A percentile compares a stretch with the other conserved stretches of the same genome.
Conservation (phyloP, 2,797 vertebrate species). For the Acipenser transmontanus region DNA sequence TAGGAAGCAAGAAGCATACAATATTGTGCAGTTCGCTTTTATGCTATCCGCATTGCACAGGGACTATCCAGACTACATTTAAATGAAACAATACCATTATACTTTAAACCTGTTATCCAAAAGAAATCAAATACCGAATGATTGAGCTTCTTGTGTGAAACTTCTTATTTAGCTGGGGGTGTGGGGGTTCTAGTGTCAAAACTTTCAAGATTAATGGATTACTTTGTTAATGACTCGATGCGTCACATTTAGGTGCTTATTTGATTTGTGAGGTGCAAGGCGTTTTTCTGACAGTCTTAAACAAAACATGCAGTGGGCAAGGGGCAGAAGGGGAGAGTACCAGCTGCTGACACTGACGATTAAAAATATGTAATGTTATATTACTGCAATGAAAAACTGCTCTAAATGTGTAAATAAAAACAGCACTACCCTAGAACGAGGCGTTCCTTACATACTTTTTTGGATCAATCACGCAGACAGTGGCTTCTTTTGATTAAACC, state of each 20-base stretch:
- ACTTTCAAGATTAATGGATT: constrained; percentile 81
- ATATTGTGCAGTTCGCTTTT: too few relatives aligned
- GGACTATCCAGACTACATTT: not conserved
- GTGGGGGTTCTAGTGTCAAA: constrained; percentile 61
- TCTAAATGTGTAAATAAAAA: constrained; percentile 88
- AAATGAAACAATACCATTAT: constrained; percentile 21
- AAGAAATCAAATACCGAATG: not conserved
- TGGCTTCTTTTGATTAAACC: constrained; percentile 98
- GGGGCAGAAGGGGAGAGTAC: constrained; percentile 59
- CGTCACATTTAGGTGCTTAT: constrained; percentile 73
- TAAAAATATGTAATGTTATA: constrained; percentile 54
- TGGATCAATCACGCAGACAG: constrained; percentile 99
- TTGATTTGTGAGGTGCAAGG: constrained; percentile 80
- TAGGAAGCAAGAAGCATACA: too few relatives aligned
- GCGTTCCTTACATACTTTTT: constrained; percentile 90
- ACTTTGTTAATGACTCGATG: constrained; percentile 79
- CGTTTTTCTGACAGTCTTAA: constrained; percentile 82
- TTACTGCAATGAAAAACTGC: constrained; percentile 44
- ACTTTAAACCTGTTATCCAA: constrained; percentile 23
- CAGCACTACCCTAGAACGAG: constrained; percentile 83
- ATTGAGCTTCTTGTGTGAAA: constrained; percentile 43
- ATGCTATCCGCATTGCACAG: too few relatives aligned
- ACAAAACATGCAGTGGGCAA: constrained; percentile 75
- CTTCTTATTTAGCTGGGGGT: constrained; percentile 51
- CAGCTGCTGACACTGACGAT: constrained; percentile 58